Evolutionary conservation across 2,888 invertebrate species (phyloP).

Genomic region (Sarcophaga caerulescens): DNA sequence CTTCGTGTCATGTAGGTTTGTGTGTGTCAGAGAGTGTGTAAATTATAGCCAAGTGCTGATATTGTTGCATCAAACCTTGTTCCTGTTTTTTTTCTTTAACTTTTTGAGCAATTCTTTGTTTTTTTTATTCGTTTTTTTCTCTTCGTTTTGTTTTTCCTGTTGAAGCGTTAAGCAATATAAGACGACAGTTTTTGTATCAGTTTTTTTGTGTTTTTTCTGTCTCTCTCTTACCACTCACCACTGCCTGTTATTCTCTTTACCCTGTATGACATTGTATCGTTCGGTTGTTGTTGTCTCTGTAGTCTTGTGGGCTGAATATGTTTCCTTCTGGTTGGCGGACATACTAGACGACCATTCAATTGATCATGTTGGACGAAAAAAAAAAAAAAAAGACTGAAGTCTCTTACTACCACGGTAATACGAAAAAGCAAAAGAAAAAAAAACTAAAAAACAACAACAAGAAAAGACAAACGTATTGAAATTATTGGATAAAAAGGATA

Average conservation of each 20-base stretch:
- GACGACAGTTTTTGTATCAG: conserved; percentile 53
- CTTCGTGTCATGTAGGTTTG: neutral
- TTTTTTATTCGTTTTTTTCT: neutral
- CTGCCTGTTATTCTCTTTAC: neutral
- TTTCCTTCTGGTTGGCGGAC: neutral
- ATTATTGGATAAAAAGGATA: conserved; percentile 60
- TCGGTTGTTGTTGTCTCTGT: conserved; percentile 52
- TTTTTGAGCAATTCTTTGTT: neutral
- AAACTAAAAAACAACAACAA: neutral
- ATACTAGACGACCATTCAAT: conserved; percentile 60
- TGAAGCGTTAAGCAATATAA: conserved; percentile 65
- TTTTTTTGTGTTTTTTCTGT: conserved; percentile 14
- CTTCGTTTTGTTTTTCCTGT: conserved; percentile 24
- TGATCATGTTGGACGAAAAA: conserved; percentile 51
- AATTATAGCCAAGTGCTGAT: conserved; percentile 19
- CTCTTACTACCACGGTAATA: neutral
- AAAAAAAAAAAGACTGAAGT: too few species aligned
- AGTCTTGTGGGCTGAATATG: neutral
- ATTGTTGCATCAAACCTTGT: conserved; percentile 31
- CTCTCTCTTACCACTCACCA: neutral
- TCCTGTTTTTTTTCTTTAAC: neutral
- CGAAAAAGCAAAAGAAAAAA: neutral
- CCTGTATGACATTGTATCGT: conserved; percentile 57
- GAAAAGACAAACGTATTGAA: conserved; percentile 12
- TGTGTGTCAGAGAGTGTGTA: conserved; percentile 1